Evolutionary conservation across 2,888 invertebrate genomes (phyloP).

Genomic region (Argyresthia goedartella): DNA sequence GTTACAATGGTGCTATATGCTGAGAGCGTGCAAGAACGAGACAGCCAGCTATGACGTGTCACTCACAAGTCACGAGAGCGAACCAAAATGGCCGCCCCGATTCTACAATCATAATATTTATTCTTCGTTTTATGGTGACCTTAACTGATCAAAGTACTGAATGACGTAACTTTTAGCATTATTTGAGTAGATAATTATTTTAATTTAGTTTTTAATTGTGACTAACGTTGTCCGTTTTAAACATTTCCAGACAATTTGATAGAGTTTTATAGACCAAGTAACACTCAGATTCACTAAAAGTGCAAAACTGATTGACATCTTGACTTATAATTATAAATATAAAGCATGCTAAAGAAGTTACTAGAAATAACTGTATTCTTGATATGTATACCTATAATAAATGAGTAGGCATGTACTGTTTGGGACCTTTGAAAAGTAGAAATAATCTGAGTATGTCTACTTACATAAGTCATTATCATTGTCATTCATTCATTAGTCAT

Average conservation of each 20-base stretch:
- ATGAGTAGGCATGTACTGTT: not conserved
- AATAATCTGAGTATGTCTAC: not conserved
- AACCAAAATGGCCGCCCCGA: conserved; percentile 67
- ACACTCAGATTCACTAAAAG: not conserved
- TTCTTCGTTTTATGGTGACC: conserved; percentile 66
- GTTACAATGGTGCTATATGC: conserved; percentile 72
- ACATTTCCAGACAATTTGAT: conserved; percentile 3
- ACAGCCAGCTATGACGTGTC: conserved; percentile 64
- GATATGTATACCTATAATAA: too few relatives aligned
- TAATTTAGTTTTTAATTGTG: conserved; percentile 16
- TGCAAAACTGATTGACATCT: not conserved
- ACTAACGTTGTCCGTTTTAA: conserved; percentile 20
- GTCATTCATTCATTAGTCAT: conserved; percentile 6
- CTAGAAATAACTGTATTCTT: too few relatives aligned
- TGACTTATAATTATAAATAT: not conserved
- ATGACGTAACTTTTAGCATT: conserved; percentile 54
- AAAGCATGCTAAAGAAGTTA: not conserved
- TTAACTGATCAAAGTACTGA: conserved; percentile 67
- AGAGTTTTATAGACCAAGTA: conserved; percentile 34
- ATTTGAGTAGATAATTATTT: conserved; percentile 31
- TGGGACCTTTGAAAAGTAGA: not conserved
- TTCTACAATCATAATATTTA: conserved; percentile 70
- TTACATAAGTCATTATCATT: conserved; percentile 9
- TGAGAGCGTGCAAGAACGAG: conserved; percentile 61
- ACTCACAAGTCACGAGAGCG: conserved; percentile 64